Base-by-base conservation (phyloP, 2,113 vertebrate genomes). In the Bubo blakistoni region DNA sequence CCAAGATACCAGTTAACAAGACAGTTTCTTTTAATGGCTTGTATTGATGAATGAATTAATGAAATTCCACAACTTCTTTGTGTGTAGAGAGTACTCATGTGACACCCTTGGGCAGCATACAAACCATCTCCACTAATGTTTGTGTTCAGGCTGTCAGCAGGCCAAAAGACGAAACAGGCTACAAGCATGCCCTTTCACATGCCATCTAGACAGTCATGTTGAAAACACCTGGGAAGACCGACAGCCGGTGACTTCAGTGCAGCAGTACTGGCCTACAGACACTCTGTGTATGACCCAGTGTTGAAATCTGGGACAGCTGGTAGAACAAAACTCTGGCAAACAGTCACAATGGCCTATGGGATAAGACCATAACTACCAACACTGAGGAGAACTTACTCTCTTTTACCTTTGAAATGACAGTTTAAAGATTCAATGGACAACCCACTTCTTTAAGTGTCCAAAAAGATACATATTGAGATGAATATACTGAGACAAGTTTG, bases 11-110 rank as follows among this genome's bases (percentile, higher is more conserved):
- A 47, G 69, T 66, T n/a, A 61, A 91, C 70, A 67, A 88, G 71
- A 72, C 32, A 42, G 55, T 61, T 94, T 94, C 85, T 81, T 79
- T 81, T 91, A 95, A 83, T 58, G 78, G 69, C 65, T 78, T 29
- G 40, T 82, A 92, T n/a, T 92, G 91, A 93, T 47, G 81, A 94
- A 87, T 8, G 62, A 78, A 94, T 93, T 94, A 88, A 88, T 69
- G 79, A 66, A 90, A 95, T 67, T 73, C 55, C 69, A 81, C 77
- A 55, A 76, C 42, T 77, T 47, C 70, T 89, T 85, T 55, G 40
- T 67, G 72, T 49, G 62, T 30, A 59, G 13, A 57, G 80, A 54
- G 63, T 8, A 16, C 42, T 54, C 7, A 2, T 38, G 86, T 51
- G 79, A 83, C 86, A 81, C 20, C 55, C 71, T 21, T 66, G 73